These are phyloP conservation scores for Tympanoctomys barrerae DNA, from an alignment of 2,797 vertebrate genomes.

Conservation along the genomic window DNA sequence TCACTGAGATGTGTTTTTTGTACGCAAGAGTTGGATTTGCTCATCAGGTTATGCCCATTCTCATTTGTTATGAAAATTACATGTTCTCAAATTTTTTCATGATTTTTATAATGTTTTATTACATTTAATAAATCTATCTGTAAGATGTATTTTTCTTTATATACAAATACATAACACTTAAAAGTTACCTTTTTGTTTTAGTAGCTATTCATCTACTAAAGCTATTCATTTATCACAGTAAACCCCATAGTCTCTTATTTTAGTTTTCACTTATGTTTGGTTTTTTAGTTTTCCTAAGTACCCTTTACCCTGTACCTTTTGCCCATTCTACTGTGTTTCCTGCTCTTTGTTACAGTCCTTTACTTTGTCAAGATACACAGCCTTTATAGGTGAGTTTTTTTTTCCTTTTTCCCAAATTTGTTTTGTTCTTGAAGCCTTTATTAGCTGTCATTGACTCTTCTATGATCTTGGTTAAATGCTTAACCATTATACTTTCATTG, in stretches of 20 bases:
- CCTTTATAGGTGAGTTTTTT: not conserved
- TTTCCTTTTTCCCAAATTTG: not conserved
- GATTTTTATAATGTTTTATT: constrained; percentile 6
- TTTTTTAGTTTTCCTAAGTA: not conserved
- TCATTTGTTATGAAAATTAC: not conserved
- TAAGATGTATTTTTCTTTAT: not conserved
- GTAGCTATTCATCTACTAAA: not conserved
- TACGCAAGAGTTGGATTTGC: not conserved
- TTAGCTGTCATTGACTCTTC: not conserved
- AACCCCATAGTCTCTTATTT: not conserved
- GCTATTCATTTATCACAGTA: not conserved
- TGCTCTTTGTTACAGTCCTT: not conserved
- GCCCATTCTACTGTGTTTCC: not conserved
- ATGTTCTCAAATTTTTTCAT: not conserved
- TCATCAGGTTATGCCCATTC: not conserved
- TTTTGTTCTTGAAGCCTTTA: not conserved
- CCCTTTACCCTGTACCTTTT: not conserved
- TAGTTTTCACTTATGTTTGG: not conserved
- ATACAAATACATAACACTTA: not conserved
- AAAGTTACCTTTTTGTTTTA: not conserved
- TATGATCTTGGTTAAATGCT: not conserved
- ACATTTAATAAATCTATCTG: not conserved
- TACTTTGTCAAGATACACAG: not conserved
- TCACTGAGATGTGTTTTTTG: not conserved
- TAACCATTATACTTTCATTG: not conserved